phyloP scores from a whole-genome alignment of 2,888 invertebrate genomes.

The Dolomedes plantarius region DNA sequence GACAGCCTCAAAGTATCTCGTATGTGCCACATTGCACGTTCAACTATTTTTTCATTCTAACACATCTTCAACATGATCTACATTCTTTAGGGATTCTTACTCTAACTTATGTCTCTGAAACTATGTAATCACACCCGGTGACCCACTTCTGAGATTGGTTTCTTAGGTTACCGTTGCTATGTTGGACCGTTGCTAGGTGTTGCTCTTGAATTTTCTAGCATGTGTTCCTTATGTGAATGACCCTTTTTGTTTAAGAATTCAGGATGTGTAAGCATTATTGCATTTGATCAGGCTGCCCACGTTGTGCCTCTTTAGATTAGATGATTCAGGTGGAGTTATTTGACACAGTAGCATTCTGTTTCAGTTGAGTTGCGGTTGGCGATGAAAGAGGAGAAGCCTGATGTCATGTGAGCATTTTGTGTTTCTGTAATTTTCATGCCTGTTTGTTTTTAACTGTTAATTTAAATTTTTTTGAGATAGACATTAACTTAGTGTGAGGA shows the following conservation, averaged over 20 bases:
- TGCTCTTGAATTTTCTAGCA: conserved; percentile 68
- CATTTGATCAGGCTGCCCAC: conserved; percentile 56
- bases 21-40: neutral
- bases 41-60: too few species aligned
- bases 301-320: conserved; percentile 58
- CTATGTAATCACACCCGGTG: conserved; percentile 66
- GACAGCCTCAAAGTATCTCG: too few species aligned
- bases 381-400: conserved; percentile 69
- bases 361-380: conserved; percentile 38
- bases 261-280: conserved; percentile 69
- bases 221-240: conserved; percentile 71
- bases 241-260: conserved; percentile 72
- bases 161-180: conserved; percentile 62
- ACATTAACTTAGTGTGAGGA: neutral
- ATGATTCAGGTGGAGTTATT: conserved; percentile 44
- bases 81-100: conserved; percentile 62
- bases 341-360: conserved; percentile 30
- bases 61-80: neutral
- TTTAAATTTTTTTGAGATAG: conserved; percentile 14
- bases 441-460: neutral
- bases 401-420: conserved; percentile 59
- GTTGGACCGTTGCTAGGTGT: conserved; percentile 71
- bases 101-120: conserved; percentile 47
- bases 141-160: conserved; percentile 61
- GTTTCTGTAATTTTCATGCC: neutral